These are phyloP conservation scores for Oryctolagus cuniculus DNA, from an alignment of 2,113 vertebrate genomes.

Conservation along the genomic window mOryCun1.1 NC_091439.1:94992001-94992500, in stretches of 20 bases:
- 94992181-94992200: not conserved
- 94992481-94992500: not conserved
- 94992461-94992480: not conserved
- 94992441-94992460: not conserved
- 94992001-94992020: not conserved
- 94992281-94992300: not conserved
- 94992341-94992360: conserved; percentile 10
- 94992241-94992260: not conserved
- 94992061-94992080: conserved; percentile 72
- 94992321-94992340: conserved; percentile 24
- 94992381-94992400: not conserved
- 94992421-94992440: not conserved
- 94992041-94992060: conserved; percentile 59
- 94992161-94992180: not conserved
- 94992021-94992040: conserved; percentile 30
- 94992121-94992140: not conserved
- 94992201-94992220: not conserved
- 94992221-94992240: not conserved
- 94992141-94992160: not conserved
- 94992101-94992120: conserved; percentile 45
- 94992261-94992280: not conserved
- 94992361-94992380: not conserved
- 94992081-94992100: conserved; percentile 66
- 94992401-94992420: not conserved
- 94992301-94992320: not conserved